Percentiles rank a stretch among this genome's conserved stretches.
Conservation (phyloP, 2,113 vertebrate species). For the Dermatemys mawii region DNA sequence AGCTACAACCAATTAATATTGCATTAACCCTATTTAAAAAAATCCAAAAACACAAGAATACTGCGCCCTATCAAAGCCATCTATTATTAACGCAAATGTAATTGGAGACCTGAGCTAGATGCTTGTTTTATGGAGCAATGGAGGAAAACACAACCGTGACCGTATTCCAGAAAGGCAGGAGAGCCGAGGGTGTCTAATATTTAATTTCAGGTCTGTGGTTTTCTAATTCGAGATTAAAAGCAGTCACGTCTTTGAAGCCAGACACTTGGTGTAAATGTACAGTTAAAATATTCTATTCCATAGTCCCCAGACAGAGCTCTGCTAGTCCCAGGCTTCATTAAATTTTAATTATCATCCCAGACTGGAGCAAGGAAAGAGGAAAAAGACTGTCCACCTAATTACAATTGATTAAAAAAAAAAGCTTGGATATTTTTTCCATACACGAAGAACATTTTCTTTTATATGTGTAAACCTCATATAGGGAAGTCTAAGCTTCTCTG, state of each 20-base stretch:
- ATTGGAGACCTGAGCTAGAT: slow-evolving; percentile 72
- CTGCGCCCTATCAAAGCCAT: slow-evolving; percentile 71
- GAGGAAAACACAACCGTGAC: slow-evolving; percentile 71
- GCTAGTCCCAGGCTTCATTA: slow-evolving; percentile 98
- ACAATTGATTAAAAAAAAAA: slow-evolving; percentile 77
- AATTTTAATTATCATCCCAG: slow-evolving; percentile 98
- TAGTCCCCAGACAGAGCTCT: slow-evolving; percentile 93
- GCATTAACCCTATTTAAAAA: slow-evolving; percentile 81
- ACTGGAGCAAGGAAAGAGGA: slow-evolving; percentile 86
- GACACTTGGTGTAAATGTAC: slow-evolving; percentile 98
- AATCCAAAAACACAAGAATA: slow-evolving; percentile 49
- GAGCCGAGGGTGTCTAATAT: slow-evolving; percentile 75
- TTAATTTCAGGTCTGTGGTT: slow-evolving; percentile 88
- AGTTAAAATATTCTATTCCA: slow-evolving; percentile 98
- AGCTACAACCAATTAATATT: slow-evolving; percentile 89
- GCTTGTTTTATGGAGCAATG: slow-evolving; percentile 51
- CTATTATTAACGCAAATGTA: slow-evolving; percentile 80
- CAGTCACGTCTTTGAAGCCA: slow-evolving; percentile 96
- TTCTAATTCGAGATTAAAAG: slow-evolving; percentile 94
- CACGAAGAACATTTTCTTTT: slow-evolving; percentile 60
- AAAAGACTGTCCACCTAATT: slow-evolving; percentile 86
- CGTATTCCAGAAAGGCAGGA: slow-evolving; percentile 70
- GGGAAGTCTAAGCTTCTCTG: neutral
- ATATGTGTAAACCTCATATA: slow-evolving; percentile 9
- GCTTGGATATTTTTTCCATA: slow-evolving; percentile 37